phyloP scores from a whole-genome alignment of 1,140 invertebrate species.

The Stegodyphus mimosarum region DNA sequence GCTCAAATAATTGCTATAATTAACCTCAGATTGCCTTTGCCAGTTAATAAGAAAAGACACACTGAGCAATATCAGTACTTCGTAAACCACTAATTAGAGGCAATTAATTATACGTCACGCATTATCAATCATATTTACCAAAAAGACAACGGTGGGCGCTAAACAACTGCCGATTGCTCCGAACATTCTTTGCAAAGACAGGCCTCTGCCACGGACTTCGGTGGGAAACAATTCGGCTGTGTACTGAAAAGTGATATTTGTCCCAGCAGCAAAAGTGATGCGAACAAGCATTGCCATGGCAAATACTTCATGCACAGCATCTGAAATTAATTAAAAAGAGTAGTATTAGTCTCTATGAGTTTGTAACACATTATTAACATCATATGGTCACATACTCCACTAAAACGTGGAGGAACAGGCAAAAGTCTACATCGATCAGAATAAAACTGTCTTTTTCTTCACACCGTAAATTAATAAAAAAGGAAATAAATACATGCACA shows the following conservation, averaged over 20 bases:
- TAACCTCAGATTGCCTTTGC: too few relatives aligned
- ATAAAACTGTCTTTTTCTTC: neutral
- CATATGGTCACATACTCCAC: too few relatives aligned
- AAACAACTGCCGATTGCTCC: slow-evolving; percentile 85
- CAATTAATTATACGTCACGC: too few relatives aligned
- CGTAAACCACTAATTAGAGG: too few relatives aligned
- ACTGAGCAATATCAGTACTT: too few relatives aligned
- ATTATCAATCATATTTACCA: slow-evolving; percentile 71
- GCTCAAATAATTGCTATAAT: too few relatives aligned
- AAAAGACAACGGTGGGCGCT: slow-evolving; percentile 84
- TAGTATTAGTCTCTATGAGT: neutral
- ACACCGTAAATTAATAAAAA: too few relatives aligned
- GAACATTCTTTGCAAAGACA: slow-evolving; percentile 85
- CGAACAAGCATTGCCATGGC: slow-evolving; percentile 40
- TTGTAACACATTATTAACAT: too few relatives aligned
- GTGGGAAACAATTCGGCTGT: slow-evolving; percentile 88
- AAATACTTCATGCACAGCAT: slow-evolving; percentile 29
- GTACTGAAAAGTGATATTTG: slow-evolving; percentile 90
- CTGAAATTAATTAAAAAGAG: slow-evolving; percentile 1
- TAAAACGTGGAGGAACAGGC: too few relatives aligned
- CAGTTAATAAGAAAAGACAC: too few relatives aligned
- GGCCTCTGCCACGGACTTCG: slow-evolving; percentile 84
- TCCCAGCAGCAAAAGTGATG: slow-evolving; percentile 78
- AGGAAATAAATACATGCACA: too few relatives aligned
- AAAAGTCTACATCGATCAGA: too few relatives aligned